Base-by-base conservation (phyloP, 2,888 invertebrate genomes). In the Oligia strigilis region DNA sequence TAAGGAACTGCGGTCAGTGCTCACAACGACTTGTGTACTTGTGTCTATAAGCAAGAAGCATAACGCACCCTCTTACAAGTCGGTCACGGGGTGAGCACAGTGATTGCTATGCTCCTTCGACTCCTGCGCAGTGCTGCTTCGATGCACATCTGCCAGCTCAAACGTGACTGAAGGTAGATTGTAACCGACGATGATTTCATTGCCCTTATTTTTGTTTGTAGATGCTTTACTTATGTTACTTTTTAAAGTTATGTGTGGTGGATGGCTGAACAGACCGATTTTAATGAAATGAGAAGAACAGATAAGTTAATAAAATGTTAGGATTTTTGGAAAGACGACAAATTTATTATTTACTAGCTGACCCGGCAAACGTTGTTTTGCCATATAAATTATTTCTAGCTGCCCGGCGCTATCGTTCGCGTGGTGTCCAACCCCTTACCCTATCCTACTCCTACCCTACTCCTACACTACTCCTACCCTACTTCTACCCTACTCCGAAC, bases 21-120 rank as follows among this genome's bases (percentile, higher is more conserved):
- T 76, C 90, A 91, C 87, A 84, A 84, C 85, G 86, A 84, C 84
- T 86, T 67, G 29, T 77, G 49, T 75, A 69, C 43, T 40, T 72
- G 40, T 66, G 65, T 49, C 55, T 76, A 60, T 75, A 78, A 87
- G 84, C 79, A 91, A 92, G 91, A 93, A 92, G 89, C 93, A 94
- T 94, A 94, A 88, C 81, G 91, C 92, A 93, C 94, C 93, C 93
- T 86, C 65, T 80, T 70, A 85, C 86, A 80, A 87, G 81, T 86
- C 78, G 82, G 93, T 94, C 93, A 94, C 91, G 94, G 93, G 90
- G 90, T 86, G 92, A 87, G 87, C 92, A 92, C 93, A 91, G 90
- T 93, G 94, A 94, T 94, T 94, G 88, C 84, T 58, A 82, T 79
- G 82, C 85, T 88, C 86, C 90, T 86, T 89, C 74, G 77, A 84